Base-by-base conservation (phyloP, 2,888 invertebrate species). In the Hirtodrosophila confusa region DNA sequence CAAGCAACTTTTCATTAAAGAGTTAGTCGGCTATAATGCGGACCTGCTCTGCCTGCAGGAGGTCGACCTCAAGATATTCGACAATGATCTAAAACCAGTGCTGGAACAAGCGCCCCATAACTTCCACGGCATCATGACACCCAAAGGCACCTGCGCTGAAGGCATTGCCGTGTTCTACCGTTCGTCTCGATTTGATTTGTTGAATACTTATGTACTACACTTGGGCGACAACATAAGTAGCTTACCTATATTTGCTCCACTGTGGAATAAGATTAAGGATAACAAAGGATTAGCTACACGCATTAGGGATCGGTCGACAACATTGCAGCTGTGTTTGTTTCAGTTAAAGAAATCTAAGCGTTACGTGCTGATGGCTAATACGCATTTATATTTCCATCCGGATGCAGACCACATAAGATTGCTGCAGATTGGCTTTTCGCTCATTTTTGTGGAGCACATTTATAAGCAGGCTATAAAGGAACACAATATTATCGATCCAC, bases 11-110 rank as follows among this genome's bases (percentile, higher is more conserved):
- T 93, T 97, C 57, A 86, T 96, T 4, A 97, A 96, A 89, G 98
- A 99, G 93, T 73, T 92, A 9, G 44, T 88, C 78, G 97, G 97
- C n/a, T 98, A 97, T 89, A 96, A 98, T 92, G 94, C 95, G 37
- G 98, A 99, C 90, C 92, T 99, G 50, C 92, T 98, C 53, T 98
- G 98, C 82, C 92, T 99, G 10, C 98, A 99, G 93, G 99, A 99
- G 93, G 97, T 98, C 0, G 98, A 99, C 90, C 90, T 90, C 9
- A 96, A 95, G 92, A 93, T 97, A 45, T 98, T 95, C 91, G 91
- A 93, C 6, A 89, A 93, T 69, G 95, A 95, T 86, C 92, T 98
- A 27, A 84, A 90, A 39, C 94, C 94, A 3, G 92, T 94, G 31
- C 91, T 98, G 9, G 89, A 91, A 12, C 62, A 75, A 24, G 9